These are phyloP conservation scores for Hippoglossus stenolepis DNA, from an alignment of 2,113 vertebrate species.

Conservation along the genomic window DNA sequence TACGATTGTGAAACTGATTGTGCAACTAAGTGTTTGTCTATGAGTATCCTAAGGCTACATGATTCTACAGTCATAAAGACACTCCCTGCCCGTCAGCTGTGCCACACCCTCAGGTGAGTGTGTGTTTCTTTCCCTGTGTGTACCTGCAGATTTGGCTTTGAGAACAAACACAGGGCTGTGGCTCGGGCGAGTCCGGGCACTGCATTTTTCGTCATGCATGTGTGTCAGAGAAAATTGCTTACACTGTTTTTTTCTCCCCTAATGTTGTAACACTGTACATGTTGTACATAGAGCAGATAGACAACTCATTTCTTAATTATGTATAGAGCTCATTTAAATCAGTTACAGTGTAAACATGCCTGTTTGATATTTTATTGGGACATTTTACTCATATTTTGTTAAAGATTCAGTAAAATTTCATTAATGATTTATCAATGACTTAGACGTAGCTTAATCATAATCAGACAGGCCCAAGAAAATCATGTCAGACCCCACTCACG, in stretches of 20 bases:
- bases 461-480: too few species aligned
- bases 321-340: background rate
- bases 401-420: background rate
- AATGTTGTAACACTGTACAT: slow-evolving; percentile 30
- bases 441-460: too few species aligned
- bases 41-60: slow-evolving; percentile 50
- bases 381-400: background rate
- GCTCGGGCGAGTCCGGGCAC: slow-evolving; percentile 56
- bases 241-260: slow-evolving; percentile 1
- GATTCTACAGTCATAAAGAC: slow-evolving; percentile 49
- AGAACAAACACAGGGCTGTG: slow-evolving; percentile 58
- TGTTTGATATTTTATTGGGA: background rate
- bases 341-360: background rate
- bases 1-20: slow-evolving; percentile 35
- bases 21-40: slow-evolving; percentile 7
- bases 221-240: slow-evolving; percentile 42
- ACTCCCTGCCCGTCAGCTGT: slow-evolving; percentile 1
- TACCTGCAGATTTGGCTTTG: too few species aligned
- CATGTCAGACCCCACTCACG: too few species aligned
- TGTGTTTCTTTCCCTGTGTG: too few species aligned
- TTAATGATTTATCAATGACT: background rate
- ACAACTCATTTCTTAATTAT: slow-evolving; percentile 18
- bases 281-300: background rate
- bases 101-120: too few species aligned
- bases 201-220: slow-evolving; percentile 10